Evolutionary conservation across 2,888 invertebrate genomes (phyloP).

Genomic region (Sipha maydis): DNA sequence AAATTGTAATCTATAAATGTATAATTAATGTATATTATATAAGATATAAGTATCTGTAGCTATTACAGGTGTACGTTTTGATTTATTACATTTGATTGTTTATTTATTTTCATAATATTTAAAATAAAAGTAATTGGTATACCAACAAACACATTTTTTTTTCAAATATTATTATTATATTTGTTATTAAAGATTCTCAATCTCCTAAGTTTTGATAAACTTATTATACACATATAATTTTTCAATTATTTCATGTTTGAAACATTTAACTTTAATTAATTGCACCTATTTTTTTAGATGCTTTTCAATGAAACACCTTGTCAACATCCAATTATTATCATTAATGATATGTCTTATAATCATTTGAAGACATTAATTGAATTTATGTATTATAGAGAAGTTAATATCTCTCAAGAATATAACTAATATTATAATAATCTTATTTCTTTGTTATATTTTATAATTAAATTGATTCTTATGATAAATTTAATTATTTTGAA

Average conservation of each 20-base stretch:
- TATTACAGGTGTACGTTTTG: too few relatives aligned
- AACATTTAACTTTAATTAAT: slow-evolving; percentile 1
- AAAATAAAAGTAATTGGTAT: not conserved
- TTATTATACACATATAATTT: not conserved
- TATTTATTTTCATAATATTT: not conserved
- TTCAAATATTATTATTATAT: not conserved
- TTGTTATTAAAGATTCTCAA: not conserved
- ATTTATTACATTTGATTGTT: not conserved
- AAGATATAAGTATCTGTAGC: too few relatives aligned
- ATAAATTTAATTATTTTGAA: not conserved
- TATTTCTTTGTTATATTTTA: not conserved
- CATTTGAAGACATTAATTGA: slow-evolving; percentile 89
- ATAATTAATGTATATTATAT: too few relatives aligned
- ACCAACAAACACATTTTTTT: not conserved
- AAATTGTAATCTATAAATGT: too few relatives aligned
- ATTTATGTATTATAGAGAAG: slow-evolving; percentile 93
- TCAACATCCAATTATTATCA: slow-evolving; percentile 88
- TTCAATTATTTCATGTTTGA: not conserved
- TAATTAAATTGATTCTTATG: not conserved
- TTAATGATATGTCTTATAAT: slow-evolving; percentile 87
- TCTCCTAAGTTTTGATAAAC: not conserved
- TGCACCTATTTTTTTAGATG: slow-evolving; percentile 70
- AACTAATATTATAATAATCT: too few relatives aligned
- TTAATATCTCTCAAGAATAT: slow-evolving; percentile 91
- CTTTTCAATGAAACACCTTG: slow-evolving; percentile 87